These are phyloP conservation scores for Oedothorax gibbosus DNA, from an alignment of 1,140 invertebrate genomes.

Conservation along the genomic window DNA sequence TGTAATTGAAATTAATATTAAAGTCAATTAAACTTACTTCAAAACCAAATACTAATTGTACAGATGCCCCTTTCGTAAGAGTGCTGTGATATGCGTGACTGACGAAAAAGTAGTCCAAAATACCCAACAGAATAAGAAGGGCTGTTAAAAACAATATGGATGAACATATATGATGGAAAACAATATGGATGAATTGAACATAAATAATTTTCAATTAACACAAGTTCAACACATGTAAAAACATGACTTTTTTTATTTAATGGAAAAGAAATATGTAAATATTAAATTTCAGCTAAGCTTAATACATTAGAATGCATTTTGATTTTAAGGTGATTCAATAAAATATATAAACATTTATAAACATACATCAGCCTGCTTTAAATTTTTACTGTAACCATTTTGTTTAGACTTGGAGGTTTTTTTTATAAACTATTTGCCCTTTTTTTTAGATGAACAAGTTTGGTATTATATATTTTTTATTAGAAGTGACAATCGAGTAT, in stretches of 20 bases:
- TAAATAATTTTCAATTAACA: no score
- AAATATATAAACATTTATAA: no score
- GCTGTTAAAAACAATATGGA: slow-evolving; percentile 71
- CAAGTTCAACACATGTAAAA: background rate
- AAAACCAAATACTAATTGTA: slow-evolving; percentile 99
- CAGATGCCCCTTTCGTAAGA: slow-evolving; percentile 93
- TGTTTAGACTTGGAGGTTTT: background rate
- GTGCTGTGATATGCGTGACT: slow-evolving; percentile 95
- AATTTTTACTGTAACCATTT: slow-evolving; percentile 11
- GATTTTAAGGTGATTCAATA: background rate
- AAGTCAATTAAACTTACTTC: slow-evolving; percentile 73
- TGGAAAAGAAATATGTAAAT: background rate
- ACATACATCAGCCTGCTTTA: no score
- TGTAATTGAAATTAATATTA: background rate
- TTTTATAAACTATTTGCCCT: no score
- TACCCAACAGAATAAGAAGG: slow-evolving; percentile 82
- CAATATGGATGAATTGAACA: no score
- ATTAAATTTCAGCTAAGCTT: background rate
- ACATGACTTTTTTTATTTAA: background rate
- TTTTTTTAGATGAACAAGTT: no score
- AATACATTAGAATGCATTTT: background rate
- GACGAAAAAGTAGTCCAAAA: slow-evolving; percentile 90
- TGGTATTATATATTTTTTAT: no score
- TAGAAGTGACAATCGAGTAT: background rate
- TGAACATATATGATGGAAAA: no score